These are phyloP conservation scores for Myotis yumanensis DNA, from an alignment of 2,113 vertebrate genomes.

Conservation along the genomic window DNA sequence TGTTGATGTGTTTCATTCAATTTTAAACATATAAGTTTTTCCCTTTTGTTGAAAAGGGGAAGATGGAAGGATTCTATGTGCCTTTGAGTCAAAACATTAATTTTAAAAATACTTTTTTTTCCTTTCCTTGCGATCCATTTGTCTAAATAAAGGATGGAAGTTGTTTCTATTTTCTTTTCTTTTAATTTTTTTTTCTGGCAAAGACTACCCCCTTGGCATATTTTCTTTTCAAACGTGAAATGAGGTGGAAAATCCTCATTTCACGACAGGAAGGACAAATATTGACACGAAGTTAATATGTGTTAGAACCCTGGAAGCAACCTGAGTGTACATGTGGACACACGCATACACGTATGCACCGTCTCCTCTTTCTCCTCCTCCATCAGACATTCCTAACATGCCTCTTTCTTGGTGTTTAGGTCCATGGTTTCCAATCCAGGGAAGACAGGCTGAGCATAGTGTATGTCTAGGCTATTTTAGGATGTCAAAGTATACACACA, in stretches of 20 bases:
- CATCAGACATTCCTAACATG: background rate
- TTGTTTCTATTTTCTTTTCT: constrained; percentile 49
- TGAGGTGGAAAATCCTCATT: constrained; percentile 91
- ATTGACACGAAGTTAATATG: constrained; percentile 89
- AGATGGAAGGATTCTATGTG: constrained; percentile 77
- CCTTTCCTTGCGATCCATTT: constrained; percentile 78
- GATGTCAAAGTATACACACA: constrained; percentile 30
- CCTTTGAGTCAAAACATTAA: constrained; percentile 86
- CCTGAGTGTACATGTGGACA: constrained; percentile 64
- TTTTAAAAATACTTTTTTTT: constrained; percentile 78
- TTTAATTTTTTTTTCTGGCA: constrained; percentile 74
- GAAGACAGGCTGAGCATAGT: background rate
- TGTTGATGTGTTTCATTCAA: constrained; percentile 85
- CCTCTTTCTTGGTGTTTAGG: background rate
- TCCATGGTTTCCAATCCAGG: background rate
- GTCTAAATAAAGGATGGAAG: constrained; percentile 85
- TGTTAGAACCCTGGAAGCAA: constrained; percentile 84
- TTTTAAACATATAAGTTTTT: constrained; percentile 84
- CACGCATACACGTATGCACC: background rate
- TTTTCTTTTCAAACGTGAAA: constrained; percentile 89
- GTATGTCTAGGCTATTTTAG: background rate
- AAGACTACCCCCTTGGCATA: constrained; percentile 80
- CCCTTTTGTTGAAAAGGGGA: constrained; percentile 71
- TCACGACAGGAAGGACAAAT: constrained; percentile 89
- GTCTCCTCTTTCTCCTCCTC: background rate